phyloP scores from a whole-genome alignment of 2,888 invertebrate genomes.

The Syrista parreyssii region DNA sequence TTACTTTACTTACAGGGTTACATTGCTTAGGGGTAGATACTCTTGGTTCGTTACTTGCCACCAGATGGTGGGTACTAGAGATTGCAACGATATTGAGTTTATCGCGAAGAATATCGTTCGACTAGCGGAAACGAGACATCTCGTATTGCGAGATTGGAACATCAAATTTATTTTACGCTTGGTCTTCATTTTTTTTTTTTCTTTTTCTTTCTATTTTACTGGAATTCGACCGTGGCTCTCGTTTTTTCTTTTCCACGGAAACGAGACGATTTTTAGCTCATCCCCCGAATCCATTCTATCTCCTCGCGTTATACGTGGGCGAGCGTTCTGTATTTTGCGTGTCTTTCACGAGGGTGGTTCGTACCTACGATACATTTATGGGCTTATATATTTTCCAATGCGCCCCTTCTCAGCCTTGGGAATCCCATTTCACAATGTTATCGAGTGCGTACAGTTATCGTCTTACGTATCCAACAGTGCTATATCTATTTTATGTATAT shows the following conservation, averaged over 20 bases:
- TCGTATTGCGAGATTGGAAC: slow-evolving; percentile 1
- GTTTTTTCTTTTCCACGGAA: not conserved
- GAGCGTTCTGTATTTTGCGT: not conserved
- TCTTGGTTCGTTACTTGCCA: slow-evolving; percentile 45
- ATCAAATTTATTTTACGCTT: not conserved
- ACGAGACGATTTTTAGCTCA: not conserved
- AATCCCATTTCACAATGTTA: not conserved
- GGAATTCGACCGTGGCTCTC: not conserved
- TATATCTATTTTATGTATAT: not conserved
- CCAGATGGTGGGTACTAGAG: slow-evolving; percentile 17
- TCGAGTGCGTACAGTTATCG: not conserved
- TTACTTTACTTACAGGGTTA: not conserved
- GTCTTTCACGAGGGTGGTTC: not conserved
- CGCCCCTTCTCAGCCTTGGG: not conserved
- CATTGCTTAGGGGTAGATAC: slow-evolving; percentile 13
- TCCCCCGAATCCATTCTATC: not conserved
- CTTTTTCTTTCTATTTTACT: not conserved
- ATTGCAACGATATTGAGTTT: not conserved
- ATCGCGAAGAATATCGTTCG: slow-evolving; percentile 1
- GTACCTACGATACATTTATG: not conserved
- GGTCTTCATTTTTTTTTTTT: not conserved
- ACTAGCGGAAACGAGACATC: not conserved
- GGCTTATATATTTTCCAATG: not conserved
- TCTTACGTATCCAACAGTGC: not conserved
- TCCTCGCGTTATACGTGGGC: not conserved